Base-by-base conservation (phyloP, 2,113 vertebrate genomes). In the Pogona vitticeps region DNA sequence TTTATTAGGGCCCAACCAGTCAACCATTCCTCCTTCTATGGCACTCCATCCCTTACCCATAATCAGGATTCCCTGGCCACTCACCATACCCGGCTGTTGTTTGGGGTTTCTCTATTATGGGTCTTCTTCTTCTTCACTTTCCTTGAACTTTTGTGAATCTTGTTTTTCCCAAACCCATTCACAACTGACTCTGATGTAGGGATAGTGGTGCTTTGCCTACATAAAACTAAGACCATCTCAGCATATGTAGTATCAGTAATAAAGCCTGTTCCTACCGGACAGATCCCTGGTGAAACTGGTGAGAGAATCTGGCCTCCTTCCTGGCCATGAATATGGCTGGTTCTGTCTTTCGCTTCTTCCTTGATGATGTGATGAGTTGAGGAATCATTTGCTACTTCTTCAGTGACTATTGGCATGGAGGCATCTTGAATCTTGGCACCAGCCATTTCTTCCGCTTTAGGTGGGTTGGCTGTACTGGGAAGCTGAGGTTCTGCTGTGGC, bases 261-360 rank as follows among this genome's bases (percentile, higher is more conserved):
- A 10, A 26, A 33, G 20, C 68, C 2, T 65, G 52, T 71, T 94
- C 94, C 91, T 89, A 96, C 91, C 75, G 84, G 92, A 86, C 91
- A 82, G 78, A 89, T 82, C 15, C 96, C 95, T 77, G 92, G 96
- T n/a, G 76, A 86, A 26, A 59, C 5, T 88, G 84, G 94, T 65
- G 68, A 88, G 40, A 88, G 92, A 80, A 96, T 76, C 12, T 91
- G 95, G 31, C 9, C 36, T 65, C 87, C 86, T 38, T 72, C 80
- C 46, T 46, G 89, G 68, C 81, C 28, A 26, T 26, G 82, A 8
- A 80, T 40, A 33, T 38, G 84, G 72, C 40, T 0, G 3, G 2
- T 46, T 67, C 75, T 36, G 52, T 28, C 28, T 6, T 71, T 7
- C 0, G 3, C 71, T 83, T 36, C 81, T 81, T 56, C 56, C 20